Base-by-base conservation (phyloP, 2,797 vertebrate genomes). In the Sphaeramia orbicularis region DNA sequence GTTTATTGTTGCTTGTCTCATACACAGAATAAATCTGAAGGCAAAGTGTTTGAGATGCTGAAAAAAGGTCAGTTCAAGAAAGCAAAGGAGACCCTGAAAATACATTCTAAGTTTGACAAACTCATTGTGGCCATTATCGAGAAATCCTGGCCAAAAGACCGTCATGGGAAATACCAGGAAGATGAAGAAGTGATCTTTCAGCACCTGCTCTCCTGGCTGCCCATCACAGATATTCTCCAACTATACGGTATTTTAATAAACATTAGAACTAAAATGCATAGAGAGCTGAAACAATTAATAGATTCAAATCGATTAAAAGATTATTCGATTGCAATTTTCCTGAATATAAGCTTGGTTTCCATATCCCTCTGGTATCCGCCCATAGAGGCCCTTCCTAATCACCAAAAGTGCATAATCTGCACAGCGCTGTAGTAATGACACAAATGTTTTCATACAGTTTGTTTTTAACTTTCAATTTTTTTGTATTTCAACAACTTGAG, bases 111-210 rank as follows among this genome's bases (percentile, higher is more conserved):
- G 5, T 95, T 97, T 45, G 94, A 94, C 66, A 95, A 89, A 1
- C 93, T 99, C 0, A 86, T 98, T 10, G 99, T 97, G 0, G 65
- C 90, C 0, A 94, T 98, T 52, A 91, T 98, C 11, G 80, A 93
- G 32, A 95, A 96, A 77, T 96, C 95, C 0, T 99, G 97, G 97
- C 96, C 96, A 0, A 72, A 1, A n/a, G 80, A 94, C 18, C 0
- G 0, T 1, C 2, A 0, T 0, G 93, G 89, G 37, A 16, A 13
- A 0, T 44, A 65, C 4, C 50, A 79, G 1, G 63, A 53, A 0
- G 78, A 90, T 9, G 67, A 91, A 54, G 94, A 94, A 27, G 48
- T 49, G 14, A 66, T 96, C 37, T 80, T 98, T 40, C 78, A 43
- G 16, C 95, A 97, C 18, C 71, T 98, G 4, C 92, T 98, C 0